Evolutionary conservation across 2,888 invertebrate genomes (phyloP), one percentile per base, ranked within the genome.

Genomic region (Octodonta nipae): DNA sequence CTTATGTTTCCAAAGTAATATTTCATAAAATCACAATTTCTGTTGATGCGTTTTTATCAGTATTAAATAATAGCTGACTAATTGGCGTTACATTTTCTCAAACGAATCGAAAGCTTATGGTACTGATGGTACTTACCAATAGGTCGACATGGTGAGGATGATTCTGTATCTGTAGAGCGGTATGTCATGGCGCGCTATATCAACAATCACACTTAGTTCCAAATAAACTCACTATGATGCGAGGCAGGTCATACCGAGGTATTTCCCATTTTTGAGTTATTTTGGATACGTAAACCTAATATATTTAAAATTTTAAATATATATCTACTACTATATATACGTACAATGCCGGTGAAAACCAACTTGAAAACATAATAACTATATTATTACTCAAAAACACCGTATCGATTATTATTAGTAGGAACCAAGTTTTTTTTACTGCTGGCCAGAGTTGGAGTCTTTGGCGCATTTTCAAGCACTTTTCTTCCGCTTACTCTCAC

Each of bases 171-270:
- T 11, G 22, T 22, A 22, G 20, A 8, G 12, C 11, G 30, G 13
- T 42, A 46, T 44, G 44, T 39, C 38, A 38, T 41, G 38, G 46
- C 48, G 48, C 55, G 51, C 58, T 56, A 55, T 53, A 51, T 63
- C 72, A 73, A 74, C 73, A 74, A 74, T 74, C 74, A 75, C 74
- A 75, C 74, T 73, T 73, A 73, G 71, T 73, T 74, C 74, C 73
- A 74, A 75, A 73, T 71, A 73, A 75, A 75, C 74, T 75, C 74
- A 75, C 74, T 75, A 73, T 69, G 70, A 66, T 75, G 74, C 74
- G 74, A 75, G 74, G 74, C 71, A 74, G 74, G 74, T 61, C 54
- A 61, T 61, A 60, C 62, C 59, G 60, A 59, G 56, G 63, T 61
- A 61, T 58, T 63, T 56, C 63, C 63, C 63, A 63, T 55, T 61